Evolutionary conservation across 2,797 vertebrate genomes (phyloP), one percentile per base, ranked within the genome.

Genomic region (Pachyuromys duprasi): DNA sequence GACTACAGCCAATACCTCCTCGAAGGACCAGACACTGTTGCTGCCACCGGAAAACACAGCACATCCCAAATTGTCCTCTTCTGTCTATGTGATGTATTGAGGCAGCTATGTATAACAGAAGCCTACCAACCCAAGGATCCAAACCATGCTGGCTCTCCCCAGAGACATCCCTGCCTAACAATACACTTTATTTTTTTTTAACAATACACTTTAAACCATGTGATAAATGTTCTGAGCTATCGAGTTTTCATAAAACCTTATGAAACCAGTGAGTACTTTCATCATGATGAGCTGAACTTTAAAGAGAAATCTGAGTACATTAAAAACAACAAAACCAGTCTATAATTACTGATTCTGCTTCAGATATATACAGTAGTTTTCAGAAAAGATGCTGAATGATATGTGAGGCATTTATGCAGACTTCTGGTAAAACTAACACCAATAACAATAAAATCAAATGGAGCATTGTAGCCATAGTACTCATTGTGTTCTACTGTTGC

Each of bases 401-500:
- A 76, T 36, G 62, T 33, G 87, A 93, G 74, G 28, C 6, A 57
- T 92, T 89, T 89, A 60, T 33, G 88, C 36, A 83, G 49, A 31
- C 42, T 69, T 20, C 5, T 49, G n/a, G 90, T 55, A 86, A 84
- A 92, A 96, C 72, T 84, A 81, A 28, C 8, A 36, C 4, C 62
- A 45, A 17, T 53, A 67, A 57, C 26, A 78, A 69, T 39, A 86
- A 70, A 96, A 31, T n/a, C 55, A 91, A 74, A 86, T 18, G 33
- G 45, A 88, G 86, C 93, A 39, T 57, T 42, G 45, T 39, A 81
- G 24, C 33, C 65, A 65, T 31, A 26, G 79, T 63, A 76, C 31
- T 36, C 39, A 49, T 28, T 95, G 91, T 90, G n/a, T 33, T 92
- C 31, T 95, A 65, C 17, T 93, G 93, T 63, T 97, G 92, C 65